A percentile compares a stretch with the other conserved stretches of the same genome.
Conservation (phyloP, 2,113 vertebrate genomes). For the Oxyura jamaicensis region DNA sequence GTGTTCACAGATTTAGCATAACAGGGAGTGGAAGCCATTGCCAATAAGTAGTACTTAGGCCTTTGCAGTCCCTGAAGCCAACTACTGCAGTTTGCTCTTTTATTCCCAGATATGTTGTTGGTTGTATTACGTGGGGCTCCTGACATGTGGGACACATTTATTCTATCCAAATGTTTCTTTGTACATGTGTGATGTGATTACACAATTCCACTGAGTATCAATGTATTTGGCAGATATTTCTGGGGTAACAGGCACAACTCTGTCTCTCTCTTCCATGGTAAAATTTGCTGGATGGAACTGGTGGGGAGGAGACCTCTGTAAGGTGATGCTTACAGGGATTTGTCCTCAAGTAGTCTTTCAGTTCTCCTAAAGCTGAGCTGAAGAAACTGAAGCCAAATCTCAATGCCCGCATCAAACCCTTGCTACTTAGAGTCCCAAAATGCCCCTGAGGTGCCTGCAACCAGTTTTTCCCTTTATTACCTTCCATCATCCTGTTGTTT, state of each 20-base stretch:
- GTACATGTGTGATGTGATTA: not conserved
- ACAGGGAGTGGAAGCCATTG: not conserved
- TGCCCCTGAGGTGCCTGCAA: not conserved
- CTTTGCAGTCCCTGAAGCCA: not conserved
- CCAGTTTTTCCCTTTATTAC: not conserved
- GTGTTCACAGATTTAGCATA: not conserved
- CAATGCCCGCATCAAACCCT: not conserved
- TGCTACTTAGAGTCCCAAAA: not conserved
- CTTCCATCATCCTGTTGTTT: not conserved
- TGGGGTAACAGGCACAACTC: not conserved
- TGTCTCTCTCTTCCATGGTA: not conserved
- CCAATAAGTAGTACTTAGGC: not conserved
- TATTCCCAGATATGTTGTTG: not conserved
- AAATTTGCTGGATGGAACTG: not conserved
- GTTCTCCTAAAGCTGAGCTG: not conserved
- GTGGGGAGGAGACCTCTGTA: not conserved
- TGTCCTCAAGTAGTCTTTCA: not conserved
- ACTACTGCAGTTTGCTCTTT: not conserved
- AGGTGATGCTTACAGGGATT: not conserved
- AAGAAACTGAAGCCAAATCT: not conserved
- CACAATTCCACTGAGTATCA: not conserved
- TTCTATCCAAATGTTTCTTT: not conserved
- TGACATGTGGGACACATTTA: not conserved
- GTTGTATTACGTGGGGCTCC: not conserved
- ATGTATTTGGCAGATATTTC: not conserved